These are phyloP conservation scores for Dendroctonus valens DNA, from an alignment of 1,140 invertebrate species.

Conservation along the genomic window DNA sequence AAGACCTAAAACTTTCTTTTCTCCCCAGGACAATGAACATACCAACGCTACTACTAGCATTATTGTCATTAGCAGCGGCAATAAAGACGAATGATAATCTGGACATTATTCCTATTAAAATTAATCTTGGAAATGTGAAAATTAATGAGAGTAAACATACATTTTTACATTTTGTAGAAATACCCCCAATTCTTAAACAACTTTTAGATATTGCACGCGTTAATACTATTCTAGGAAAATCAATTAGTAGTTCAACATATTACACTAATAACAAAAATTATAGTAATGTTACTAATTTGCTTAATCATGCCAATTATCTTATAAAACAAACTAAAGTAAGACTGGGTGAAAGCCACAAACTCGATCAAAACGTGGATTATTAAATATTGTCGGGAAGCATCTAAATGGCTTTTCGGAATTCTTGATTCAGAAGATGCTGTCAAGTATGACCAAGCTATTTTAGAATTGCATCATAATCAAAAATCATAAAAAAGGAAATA, in stretches of 20 bases:
- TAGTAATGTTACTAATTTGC: neutral
- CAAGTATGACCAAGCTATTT: slow-evolving; percentile 17
- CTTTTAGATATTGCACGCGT: neutral
- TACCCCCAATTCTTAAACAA: slow-evolving; percentile 10
- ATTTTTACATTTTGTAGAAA: no score
- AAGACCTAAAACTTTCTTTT: neutral
- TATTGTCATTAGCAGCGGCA: neutral
- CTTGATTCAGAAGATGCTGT: slow-evolving; percentile 16
- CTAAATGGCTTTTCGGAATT: slow-evolving; percentile 20
- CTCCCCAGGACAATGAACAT: neutral
- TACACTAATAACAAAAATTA: neutral
- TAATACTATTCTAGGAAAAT: neutral
- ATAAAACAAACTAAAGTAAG: neutral
- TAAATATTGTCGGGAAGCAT: no score
- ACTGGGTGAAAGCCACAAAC: slow-evolving; percentile 1
- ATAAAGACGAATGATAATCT: slow-evolving; percentile 8
- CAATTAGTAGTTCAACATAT: slow-evolving; percentile 3
- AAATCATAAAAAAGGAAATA: no score
- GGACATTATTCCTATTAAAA: slow-evolving; percentile 1
- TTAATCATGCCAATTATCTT: slow-evolving; percentile 6
- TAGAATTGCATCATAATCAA: no score
- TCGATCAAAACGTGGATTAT: slow-evolving; percentile 7
- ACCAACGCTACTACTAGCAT: neutral
- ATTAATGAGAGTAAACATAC: slow-evolving; percentile 19
- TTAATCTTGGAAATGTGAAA: slow-evolving; percentile 4